Base-by-base conservation (phyloP, 2,888 invertebrate genomes). In the Yponomeuta malinellus region DNA sequence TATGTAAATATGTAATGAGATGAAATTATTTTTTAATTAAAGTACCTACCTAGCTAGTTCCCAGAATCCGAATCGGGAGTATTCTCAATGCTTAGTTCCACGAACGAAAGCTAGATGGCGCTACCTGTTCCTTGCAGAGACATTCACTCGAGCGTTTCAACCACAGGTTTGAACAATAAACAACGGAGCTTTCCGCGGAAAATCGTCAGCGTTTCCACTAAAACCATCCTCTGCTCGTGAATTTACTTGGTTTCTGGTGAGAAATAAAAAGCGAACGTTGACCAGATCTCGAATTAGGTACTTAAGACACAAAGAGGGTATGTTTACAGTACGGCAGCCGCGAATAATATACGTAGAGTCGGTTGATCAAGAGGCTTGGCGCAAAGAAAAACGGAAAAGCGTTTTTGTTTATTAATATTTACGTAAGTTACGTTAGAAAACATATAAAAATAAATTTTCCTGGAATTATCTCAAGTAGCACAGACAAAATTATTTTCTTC, bases 301-400 rank as follows among this genome's bases (percentile, higher is more conserved):
- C 92, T 91, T 89, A 90, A 12, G 91, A 91, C 91, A 90, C 90
- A 91, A 90, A 89, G 90, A 90, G 90, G 85, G 79, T 84, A 79
- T 90, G 90, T 91, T 91, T 91, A 91, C 80, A 77, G 82, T 85
- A 81, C 81, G 83, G 78, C 82, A 67, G 52, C 89, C 86, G 88
- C 89, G 87, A 88, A 89, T 88, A 89, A 80, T 59, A 59, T 59
- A 83, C 83, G 85, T 85, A 81, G 86, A 80, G 82, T 84, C 86
- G 84, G 87, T 84, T 82, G 88, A 86, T 65, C 82, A 59, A 81
- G 78, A 75, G 74, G 73, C 66, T 70, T 37, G 73, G 78, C 69
- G 4, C 73, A 77, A 76, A 74, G 1, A 59, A 77, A 2, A 37
- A 77, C 81, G 74, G 73, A 59, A 33, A 65, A 31, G 4, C 29